Evolutionary conservation across 2,113 vertebrate genomes (phyloP).

Genomic region (Indri indri): DNA sequence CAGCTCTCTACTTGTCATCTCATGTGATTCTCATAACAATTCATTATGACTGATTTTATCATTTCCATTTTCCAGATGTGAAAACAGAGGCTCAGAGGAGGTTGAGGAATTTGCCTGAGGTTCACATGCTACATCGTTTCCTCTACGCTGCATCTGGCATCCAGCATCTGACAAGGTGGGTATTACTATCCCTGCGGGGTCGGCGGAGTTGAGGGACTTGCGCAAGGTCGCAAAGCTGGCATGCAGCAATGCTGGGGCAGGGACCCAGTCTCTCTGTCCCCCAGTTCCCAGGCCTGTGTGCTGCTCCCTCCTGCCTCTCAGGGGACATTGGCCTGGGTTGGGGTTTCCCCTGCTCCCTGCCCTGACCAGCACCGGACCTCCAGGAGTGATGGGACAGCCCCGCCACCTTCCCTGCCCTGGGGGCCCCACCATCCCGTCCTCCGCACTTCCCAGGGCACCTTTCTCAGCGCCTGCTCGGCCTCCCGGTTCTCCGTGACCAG

Average conservation of each 20-base stretch:
- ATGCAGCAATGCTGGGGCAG: accelerated
- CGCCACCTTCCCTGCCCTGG: accelerated
- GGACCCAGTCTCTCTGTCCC: background rate
- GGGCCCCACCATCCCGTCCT: accelerated
- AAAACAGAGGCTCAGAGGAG: background rate
- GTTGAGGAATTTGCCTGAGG: background rate
- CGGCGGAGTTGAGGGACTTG: background rate
- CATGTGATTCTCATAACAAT: background rate
- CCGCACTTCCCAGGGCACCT: slow-evolving; percentile 79
- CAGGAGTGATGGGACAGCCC: background rate
- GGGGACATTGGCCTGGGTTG: background rate
- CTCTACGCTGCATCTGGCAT: background rate
- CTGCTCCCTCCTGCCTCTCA: background rate
- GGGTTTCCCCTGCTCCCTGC: background rate
- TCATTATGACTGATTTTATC: background rate
- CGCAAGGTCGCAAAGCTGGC: background rate
- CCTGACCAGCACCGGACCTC: background rate
- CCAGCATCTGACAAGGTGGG: background rate
- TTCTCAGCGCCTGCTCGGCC: slow-evolving; percentile 83
- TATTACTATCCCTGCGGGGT: accelerated
- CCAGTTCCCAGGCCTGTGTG: background rate
- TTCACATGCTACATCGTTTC: accelerated
- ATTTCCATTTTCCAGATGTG: background rate
- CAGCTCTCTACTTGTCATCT: background rate
- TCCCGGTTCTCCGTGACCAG: slow-evolving; percentile 84